Base-by-base conservation (phyloP, 2,888 invertebrate species). In the Epinotia bilunana region DNA sequence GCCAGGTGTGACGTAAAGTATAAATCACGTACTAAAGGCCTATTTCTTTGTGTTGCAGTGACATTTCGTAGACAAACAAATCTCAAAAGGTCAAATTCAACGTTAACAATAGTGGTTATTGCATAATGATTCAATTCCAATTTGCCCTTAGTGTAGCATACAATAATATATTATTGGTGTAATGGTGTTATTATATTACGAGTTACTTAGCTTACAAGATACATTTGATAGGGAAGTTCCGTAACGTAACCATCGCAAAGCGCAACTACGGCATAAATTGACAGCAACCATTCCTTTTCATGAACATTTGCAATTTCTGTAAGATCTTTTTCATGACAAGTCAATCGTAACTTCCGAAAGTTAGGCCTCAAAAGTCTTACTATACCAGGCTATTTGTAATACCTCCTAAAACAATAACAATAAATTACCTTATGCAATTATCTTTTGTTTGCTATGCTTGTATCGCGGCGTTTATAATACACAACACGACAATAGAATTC, bases 401-500 rank as follows among this genome's bases (percentile, higher is more conserved):
- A 72, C 64, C 43, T 65, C 57, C 64, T 72, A 64, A 64, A 64
- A 72, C 72, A 72, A 72, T 63, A 72, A 64, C 71, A 58, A 64
- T 72, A 72, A 58, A 64, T 72, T 72, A 63, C 64, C 23, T 70
- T 72, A 64, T 65, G 58, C 33, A 65, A 72, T 65, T 65, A 58
- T 65, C 64, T 58, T 65, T 72, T 72, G 58, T 72, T 72, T 64
- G 46, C 18, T 64, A 64, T 49, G 18, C 63, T 63, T 28, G 64
- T 58, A 72, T 72, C 33, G 72, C 58, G n/a, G 72, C 76, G 76
- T 73, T 77, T 70, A 75, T 79, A 77, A 79, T 78, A 81, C 78
- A 72, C 76, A 70, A 74, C 75, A 80, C 76, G 77, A 79, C 78
- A 80, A 83, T 79, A 79, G 80, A 79, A 74, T 63, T 70, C 39